These are phyloP conservation scores for Semotilus atromaculatus DNA, from an alignment of 2,797 vertebrate species.

Conservation along the genomic window DNA sequence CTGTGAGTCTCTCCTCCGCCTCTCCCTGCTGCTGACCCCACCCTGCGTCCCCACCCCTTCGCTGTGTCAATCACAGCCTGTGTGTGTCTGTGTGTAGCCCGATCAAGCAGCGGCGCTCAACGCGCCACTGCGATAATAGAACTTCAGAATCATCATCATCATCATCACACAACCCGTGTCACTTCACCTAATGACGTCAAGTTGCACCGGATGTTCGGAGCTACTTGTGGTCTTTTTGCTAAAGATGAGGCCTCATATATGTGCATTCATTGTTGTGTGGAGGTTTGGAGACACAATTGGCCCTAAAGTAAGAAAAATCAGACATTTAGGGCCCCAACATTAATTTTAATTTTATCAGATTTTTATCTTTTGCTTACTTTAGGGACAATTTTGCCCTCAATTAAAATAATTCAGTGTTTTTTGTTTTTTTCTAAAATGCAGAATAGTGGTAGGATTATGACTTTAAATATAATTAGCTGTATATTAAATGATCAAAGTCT, in stretches of 20 bases:
- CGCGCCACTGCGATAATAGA: conserved; percentile 24
- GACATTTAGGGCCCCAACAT: background rate
- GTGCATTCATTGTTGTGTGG: background rate
- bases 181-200: conserved; percentile 77
- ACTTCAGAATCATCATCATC: conserved; percentile 37
- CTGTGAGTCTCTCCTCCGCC: conserved; percentile 87
- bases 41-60: conserved; percentile 93
- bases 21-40: conserved; percentile 89
- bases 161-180: conserved; percentile 60
- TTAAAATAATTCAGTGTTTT: background rate
- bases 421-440: background rate
- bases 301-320: no score
- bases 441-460: background rate
- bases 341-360: no score
- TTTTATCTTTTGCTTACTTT: no score
- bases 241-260: background rate
- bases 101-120: conserved; percentile 52
- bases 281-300: background rate
- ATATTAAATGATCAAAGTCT: background rate
- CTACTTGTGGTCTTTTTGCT: conserved; percentile 19
- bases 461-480: background rate
- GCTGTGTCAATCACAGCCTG: conserved; percentile 61
- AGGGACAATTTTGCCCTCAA: no score
- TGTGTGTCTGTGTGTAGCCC: conserved; percentile 22
- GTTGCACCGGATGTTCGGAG: conserved; percentile 49